These are phyloP conservation scores for Stomatorhinus ivindoensis DNA, from an alignment of 2,113 vertebrate genomes.

Conservation along the genomic window DNA sequence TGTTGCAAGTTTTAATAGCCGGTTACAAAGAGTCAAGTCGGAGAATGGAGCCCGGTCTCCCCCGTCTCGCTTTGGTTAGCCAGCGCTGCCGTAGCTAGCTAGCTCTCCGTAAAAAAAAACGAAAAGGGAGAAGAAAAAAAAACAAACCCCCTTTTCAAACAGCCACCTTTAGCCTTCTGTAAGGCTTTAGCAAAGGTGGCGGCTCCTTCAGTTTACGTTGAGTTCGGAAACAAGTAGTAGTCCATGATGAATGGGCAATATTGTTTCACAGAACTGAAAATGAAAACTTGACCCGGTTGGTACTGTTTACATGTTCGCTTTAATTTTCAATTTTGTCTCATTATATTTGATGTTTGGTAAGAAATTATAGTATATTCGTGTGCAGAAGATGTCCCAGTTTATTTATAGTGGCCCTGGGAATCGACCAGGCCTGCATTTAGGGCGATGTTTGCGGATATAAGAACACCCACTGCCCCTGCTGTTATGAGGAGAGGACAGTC, in stretches of 20 bases:
- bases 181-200: slow-evolving; percentile 53
- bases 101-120: slow-evolving; percentile 48
- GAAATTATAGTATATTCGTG: slow-evolving; percentile 71
- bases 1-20: slow-evolving; percentile 27
- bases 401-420: slow-evolving; percentile 69
- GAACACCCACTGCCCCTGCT: slow-evolving; percentile 62
- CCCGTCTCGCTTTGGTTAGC: slow-evolving; percentile 57
- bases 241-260: slow-evolving; percentile 58
- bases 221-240: slow-evolving; percentile 53
- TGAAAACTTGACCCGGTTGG: slow-evolving; percentile 71
- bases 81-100: slow-evolving; percentile 53
- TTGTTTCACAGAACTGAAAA: slow-evolving; percentile 60
- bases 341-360: slow-evolving; percentile 58
- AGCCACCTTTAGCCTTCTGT: slow-evolving; percentile 59
- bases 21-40: slow-evolving; percentile 40
- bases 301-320: slow-evolving; percentile 71
- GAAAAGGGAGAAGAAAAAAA: slow-evolving; percentile 44
- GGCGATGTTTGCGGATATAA: slow-evolving; percentile 75
- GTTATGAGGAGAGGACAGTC: slow-evolving; percentile 62
- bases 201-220: slow-evolving; percentile 53
- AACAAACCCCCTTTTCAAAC: slow-evolving; percentile 51
- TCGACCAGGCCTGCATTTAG: slow-evolving; percentile 68
- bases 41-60: slow-evolving; percentile 51
- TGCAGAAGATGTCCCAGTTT: slow-evolving; percentile 72
- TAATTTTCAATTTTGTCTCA: slow-evolving; percentile 63